Evolutionary conservation across 2,113 vertebrate species (phyloP), one percentile per base, ranked within the genome.

Genomic region (Sterrhoptilus dennistouni): DNA sequence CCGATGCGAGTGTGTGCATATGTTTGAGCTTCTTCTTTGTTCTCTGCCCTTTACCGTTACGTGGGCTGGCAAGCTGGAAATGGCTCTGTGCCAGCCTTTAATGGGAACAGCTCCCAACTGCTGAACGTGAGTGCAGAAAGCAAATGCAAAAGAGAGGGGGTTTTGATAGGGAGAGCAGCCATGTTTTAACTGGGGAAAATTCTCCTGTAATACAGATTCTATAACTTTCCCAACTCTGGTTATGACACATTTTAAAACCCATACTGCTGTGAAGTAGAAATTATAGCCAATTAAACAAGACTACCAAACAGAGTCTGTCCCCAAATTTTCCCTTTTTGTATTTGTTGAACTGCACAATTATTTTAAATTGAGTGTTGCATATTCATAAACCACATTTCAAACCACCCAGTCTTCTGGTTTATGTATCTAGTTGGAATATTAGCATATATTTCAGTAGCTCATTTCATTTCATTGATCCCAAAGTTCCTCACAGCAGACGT

Each of bases 351-450:
- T 91, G 95, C 92, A 84, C 92, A 96, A 96, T 96, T 96, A 96
- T 97, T 96, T 97, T 96, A 97, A 97, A 97, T 95, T 89, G 95
- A 94, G 90, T 89, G 90, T 95, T 97, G 93, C 95, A 96, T 96
- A 95, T 96, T 97, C 96, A 97, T 96, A 96, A 97, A 96, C 76
- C 12, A 2, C 92, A 84, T 96, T 97, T 96, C 88, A 86, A 90
- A 90, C 92, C 88, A 94, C 90, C 92, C 96, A 87, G 88, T 94
- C 86, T 97, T 96, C 96, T 97, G 96, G 44, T 96, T 97, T 96
- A 95, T 97, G 85, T 94, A 93, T 91, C 93, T 96, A 76, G 90
- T 84, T 94, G 83, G 83, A 95, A 92, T 97, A 96, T 97, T 96
- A 97, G 65, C 93, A 87, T 93, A 52, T 88, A 96, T 96, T 96